A percentile compares a stretch with the other conserved stretches of the same genome.
Evolutionary conservation across 2,113 vertebrate species (phyloP).

Genomic region (Romanogobio albipinnatus): DNA sequence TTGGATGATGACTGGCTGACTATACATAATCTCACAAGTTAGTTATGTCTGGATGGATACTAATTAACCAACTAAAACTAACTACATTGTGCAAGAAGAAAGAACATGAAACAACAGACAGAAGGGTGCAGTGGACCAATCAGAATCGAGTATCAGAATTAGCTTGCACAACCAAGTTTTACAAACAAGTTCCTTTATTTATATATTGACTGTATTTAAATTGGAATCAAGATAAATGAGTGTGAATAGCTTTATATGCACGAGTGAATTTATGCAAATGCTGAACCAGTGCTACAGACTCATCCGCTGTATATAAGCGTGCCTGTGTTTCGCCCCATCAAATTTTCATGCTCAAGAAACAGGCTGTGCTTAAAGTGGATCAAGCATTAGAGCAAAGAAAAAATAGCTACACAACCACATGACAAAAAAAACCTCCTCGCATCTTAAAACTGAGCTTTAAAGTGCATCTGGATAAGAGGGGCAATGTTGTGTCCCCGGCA

Average conservation of each 20-base stretch:
- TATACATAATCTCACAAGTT: background rate
- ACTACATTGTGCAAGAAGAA: background rate
- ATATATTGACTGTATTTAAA: background rate
- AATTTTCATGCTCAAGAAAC: slow-evolving; percentile 20
- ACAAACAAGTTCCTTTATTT: background rate
- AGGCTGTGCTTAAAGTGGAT: background rate
- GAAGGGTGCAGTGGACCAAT: no score
- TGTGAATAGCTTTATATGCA: background rate
- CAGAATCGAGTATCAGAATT: background rate
- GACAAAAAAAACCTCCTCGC: slow-evolving; percentile 14
- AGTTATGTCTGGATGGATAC: background rate
- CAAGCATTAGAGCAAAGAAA: background rate
- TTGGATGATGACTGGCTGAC: background rate
- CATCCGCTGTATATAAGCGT: background rate
- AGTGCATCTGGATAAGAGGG: slow-evolving; percentile 11
- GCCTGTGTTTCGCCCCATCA: background rate
- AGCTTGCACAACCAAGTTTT: background rate
- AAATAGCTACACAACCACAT: slow-evolving; percentile 2
- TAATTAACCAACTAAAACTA: background rate
- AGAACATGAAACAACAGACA: background rate
- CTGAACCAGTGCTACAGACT: background rate
- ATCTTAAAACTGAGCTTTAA: slow-evolving; percentile 25
- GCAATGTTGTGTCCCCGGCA: background rate
- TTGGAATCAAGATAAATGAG: background rate
- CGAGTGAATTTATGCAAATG: background rate